A percentile compares a stretch with the other conserved stretches of the same genome.
These are phyloP conservation scores for Caenorhabditis parvicauda DNA, from an alignment of 2,888 invertebrate species.

Conservation along the genomic window DNA sequence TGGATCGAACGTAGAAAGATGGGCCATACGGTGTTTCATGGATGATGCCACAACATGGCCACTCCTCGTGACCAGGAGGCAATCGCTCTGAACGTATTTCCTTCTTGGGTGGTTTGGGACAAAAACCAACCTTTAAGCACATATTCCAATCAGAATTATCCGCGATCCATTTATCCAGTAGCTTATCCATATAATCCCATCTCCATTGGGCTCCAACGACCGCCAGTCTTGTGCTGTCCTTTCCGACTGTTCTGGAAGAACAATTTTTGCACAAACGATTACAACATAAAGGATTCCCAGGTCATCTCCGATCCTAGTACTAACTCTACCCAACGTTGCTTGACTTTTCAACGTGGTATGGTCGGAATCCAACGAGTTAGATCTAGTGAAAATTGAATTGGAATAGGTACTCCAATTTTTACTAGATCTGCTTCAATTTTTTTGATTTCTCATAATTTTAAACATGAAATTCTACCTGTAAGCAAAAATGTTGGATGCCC, in stretches of 20 bases:
- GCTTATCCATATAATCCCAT: slow-evolving; percentile 31
- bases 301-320: too few relatives aligned
- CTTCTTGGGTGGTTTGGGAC: neutral
- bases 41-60: slow-evolving; percentile 41
- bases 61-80: slow-evolving; percentile 35
- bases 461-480: slow-evolving; percentile 4
- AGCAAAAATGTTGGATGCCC: too few relatives aligned
- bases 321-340: too few relatives aligned
- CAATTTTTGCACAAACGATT: neutral
- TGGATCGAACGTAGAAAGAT: slow-evolving; percentile 40
- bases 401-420: too few relatives aligned
- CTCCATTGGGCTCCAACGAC: slow-evolving; percentile 51
- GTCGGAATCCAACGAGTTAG: too few relatives aligned
- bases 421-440: neutral
- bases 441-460: neutral
- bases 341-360: too few relatives aligned
- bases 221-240: slow-evolving; percentile 35
- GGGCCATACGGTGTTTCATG: slow-evolving; percentile 6
- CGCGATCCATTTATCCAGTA: slow-evolving; percentile 37
- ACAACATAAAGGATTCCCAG: too few relatives aligned
- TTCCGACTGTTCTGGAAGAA: slow-evolving; percentile 16
- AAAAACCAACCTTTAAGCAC: slow-evolving; percentile 11
- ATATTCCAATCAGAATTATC: slow-evolving; percentile 20
- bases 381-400: too few relatives aligned
- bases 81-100: slow-evolving; percentile 40